Conservation (phyloP, 2,888 invertebrate species). For the Malacosoma neustria region DNA sequence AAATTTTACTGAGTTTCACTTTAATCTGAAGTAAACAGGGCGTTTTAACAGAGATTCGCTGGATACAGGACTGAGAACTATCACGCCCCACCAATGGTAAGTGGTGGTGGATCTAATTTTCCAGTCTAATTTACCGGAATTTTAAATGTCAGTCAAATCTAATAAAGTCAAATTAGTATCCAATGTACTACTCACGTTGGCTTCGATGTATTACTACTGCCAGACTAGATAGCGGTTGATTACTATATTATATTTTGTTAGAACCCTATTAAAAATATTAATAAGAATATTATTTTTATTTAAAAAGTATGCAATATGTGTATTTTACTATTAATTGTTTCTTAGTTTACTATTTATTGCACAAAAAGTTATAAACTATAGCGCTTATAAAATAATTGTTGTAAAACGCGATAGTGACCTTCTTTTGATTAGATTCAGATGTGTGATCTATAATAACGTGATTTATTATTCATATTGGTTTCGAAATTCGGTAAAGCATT, state of each 20-base stretch:
- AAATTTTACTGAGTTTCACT: conserved; percentile 6
- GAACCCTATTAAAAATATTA: no score
- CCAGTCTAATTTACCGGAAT: conserved; percentile 44
- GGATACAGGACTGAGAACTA: conserved; percentile 1
- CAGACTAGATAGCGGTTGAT: background rate
- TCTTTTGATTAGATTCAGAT: no score
- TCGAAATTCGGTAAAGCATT: no score
- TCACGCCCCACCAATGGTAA: conserved; percentile 15
- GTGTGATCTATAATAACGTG: no score
- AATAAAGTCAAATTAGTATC: conserved; percentile 61
- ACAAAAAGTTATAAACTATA: no score
- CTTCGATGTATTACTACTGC: conserved; percentile 7
- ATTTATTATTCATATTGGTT: no score
- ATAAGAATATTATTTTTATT: no score
- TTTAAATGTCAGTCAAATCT: conserved; percentile 63
- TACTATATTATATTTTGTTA: background rate
- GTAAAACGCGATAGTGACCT: no score
- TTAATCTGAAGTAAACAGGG: conserved; percentile 17
- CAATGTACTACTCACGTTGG: conserved; percentile 36
- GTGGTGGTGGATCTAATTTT: conserved; percentile 51
- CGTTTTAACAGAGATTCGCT: conserved; percentile 25
- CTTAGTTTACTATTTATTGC: no score
- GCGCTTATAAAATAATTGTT: no score
- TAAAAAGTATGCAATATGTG: no score
- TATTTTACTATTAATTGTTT: no score